Percentiles rank a stretch among this genome's conserved stretches.
phyloP scores from a whole-genome alignment of 2,113 vertebrate species.

The Elephas maximus region DNA sequence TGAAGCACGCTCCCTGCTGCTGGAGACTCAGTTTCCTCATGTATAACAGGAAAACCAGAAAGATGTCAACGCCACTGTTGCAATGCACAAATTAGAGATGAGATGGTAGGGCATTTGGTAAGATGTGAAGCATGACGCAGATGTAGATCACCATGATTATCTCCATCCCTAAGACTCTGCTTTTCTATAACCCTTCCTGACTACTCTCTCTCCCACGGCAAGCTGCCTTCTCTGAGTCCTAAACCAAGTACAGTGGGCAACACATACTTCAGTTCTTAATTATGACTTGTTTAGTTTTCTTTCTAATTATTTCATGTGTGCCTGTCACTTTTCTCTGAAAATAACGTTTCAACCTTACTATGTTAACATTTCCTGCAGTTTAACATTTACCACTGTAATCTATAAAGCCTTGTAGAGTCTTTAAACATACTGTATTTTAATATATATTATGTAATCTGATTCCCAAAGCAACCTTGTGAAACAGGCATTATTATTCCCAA shows the following conservation, averaged over 20 bases:
- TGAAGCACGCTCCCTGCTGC: not conserved
- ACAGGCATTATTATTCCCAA: not conserved
- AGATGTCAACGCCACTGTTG: not conserved
- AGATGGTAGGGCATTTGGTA: not conserved
- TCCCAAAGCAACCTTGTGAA: not conserved
- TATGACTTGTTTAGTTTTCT: not conserved
- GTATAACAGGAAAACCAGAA: not conserved
- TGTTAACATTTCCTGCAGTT: not conserved
- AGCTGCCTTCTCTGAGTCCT: not conserved
- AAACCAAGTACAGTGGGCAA: not conserved
- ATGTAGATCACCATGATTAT: not conserved
- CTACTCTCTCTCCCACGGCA: not conserved
- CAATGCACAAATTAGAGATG: not conserved
- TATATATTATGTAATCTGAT: slow-evolving; percentile 34
- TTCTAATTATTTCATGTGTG: not conserved
- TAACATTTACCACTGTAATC: not conserved
- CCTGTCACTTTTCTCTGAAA: not conserved
- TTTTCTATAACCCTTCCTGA: slow-evolving; percentile 32
- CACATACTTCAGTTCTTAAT: not conserved
- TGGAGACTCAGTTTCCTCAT: not conserved
- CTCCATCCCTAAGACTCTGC: not conserved
- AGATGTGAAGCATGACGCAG: not conserved
- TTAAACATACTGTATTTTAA: slow-evolving; percentile 34
- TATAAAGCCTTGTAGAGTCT: not conserved
- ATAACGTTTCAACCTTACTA: not conserved